Evolutionary conservation across 1,140 invertebrate species (phyloP), one percentile per base, ranked within the genome.

Genomic region (Phortica variegata): DNA sequence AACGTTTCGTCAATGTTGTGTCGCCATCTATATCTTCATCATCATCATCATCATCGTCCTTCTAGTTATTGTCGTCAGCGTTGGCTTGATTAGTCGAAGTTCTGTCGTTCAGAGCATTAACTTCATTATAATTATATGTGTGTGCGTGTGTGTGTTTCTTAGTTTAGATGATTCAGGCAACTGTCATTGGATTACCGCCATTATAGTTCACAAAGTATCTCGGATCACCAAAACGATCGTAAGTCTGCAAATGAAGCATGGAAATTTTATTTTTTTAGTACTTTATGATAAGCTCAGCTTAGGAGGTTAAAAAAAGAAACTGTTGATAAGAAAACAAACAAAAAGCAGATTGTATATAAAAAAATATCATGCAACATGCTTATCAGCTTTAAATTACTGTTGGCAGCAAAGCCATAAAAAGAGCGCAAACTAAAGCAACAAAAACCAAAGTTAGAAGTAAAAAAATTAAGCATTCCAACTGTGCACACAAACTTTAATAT

Each of bases 191-290:
- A 56, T 74, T 74, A 48, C 70, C 60, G 23, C 71, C 66, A 42
- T 56, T 70, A 38, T 65, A 73, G 53, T 56, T 63, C 39, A 62
- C 65, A 72, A 74, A 74, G 52, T 72, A 74, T 43, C 71, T 58
- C 5, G 71, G 63, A 61, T 74, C 71, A 46, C 68, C 71, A 49
- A 74, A 73, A 34, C 69, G 65, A 56, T 70, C 58, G 52, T 73
- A 73, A 51, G 61, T 54, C 71, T 74, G 71, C 9, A 74, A 72
- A 34, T 34, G 13, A 34, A 34, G 43, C 17, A 40, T 5, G 5
- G 10, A 5, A 26, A 26, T 5, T 26, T 26, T 10, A 10, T 26
- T 26, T 26, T 26, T 26, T 26, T 26, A 6, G 5, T 26, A 6
- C 10, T 26, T 26, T 26, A 6, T 5, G 23, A 6, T 26, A 26